A percentile compares a stretch with the other conserved stretches of the same genome.
Evolutionary conservation across 1,140 invertebrate genomes (phyloP).

Genomic region (Episyrphus balteatus): DNA sequence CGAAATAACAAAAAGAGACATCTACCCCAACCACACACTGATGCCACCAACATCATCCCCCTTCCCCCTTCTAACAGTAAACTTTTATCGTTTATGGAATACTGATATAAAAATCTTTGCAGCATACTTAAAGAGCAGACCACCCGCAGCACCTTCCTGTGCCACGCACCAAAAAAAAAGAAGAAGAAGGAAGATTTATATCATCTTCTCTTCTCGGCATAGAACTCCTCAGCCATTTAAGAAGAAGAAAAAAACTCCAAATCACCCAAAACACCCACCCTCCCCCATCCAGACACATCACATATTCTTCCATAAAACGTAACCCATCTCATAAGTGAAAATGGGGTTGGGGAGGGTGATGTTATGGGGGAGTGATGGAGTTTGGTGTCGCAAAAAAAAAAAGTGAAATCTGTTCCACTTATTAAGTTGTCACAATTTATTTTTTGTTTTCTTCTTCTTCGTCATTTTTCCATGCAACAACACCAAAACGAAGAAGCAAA

Average conservation of each 20-base stretch:
- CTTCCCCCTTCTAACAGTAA: too few species aligned
- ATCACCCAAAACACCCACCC: neutral
- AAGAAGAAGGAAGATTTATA: neutral
- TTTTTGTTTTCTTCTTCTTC: neutral
- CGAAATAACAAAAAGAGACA: too few species aligned
- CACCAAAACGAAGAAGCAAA: too few species aligned
- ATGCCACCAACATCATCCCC: neutral
- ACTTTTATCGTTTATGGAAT: too few species aligned
- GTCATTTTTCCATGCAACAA: too few species aligned
- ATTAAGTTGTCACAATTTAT: slow-evolving; percentile 2
- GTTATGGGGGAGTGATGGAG: too few species aligned
- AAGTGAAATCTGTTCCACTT: slow-evolving; percentile 2
- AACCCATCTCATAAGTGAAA: too few species aligned
- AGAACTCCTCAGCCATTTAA: neutral
- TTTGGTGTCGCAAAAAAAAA: too few species aligned
- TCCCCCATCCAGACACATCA: too few species aligned
- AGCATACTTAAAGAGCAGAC: neutral
- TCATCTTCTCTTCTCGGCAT: neutral
- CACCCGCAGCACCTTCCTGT: neutral
- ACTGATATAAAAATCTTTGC: neutral
- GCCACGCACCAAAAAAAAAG: neutral
- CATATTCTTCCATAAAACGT: too few species aligned
- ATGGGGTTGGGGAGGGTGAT: too few species aligned
- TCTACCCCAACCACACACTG: neutral
- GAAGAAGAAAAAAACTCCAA: neutral